Conservation (phyloP, 2,888 invertebrate species). For the Ochropleura leucogaster region DNA sequence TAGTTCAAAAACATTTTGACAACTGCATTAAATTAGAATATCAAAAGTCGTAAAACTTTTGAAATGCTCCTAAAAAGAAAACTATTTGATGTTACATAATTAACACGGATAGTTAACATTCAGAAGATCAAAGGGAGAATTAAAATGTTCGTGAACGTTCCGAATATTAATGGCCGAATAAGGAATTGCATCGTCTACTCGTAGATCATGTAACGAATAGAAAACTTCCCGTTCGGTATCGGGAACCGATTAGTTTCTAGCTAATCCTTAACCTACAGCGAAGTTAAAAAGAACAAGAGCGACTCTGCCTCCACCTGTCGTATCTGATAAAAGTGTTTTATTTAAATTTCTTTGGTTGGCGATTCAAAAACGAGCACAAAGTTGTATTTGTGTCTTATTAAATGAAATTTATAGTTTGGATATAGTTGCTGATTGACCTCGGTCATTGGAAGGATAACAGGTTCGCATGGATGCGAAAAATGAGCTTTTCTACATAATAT, state of each 20-base stretch:
- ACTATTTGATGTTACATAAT: constrained; percentile 55
- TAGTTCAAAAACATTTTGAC: constrained; percentile 37
- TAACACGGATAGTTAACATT: constrained; percentile 43
- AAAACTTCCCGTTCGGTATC: constrained; percentile 82
- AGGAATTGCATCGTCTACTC: constrained; percentile 64
- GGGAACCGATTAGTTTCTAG: constrained; percentile 86
- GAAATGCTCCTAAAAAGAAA: constrained; percentile 51
- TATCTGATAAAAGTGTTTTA: constrained; percentile 90
- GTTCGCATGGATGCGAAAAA: constrained; percentile 83
- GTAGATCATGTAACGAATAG: constrained; percentile 75
- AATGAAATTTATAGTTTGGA: constrained; percentile 90
- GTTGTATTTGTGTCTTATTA: constrained; percentile 90
- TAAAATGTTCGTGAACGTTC: constrained; percentile 52
- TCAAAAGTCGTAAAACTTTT: constrained; percentile 43
- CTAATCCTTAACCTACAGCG: constrained; percentile 90
- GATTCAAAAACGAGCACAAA: constrained; percentile 87
- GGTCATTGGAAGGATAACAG: constrained; percentile 86
- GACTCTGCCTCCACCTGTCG: constrained; percentile 87
- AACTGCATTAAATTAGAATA: constrained; percentile 23
- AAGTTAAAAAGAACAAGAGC: constrained; percentile 83
- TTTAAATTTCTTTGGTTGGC: constrained; percentile 89
- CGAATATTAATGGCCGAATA: constrained; percentile 50
- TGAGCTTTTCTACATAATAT: constrained; percentile 73
- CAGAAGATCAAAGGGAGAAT: constrained; percentile 59
- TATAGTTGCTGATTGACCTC: constrained; percentile 89